Evolutionary conservation across 2,797 vertebrate species (phyloP), one percentile per base, ranked within the genome.

Genomic region (Macrochelys suwanniensis): DNA sequence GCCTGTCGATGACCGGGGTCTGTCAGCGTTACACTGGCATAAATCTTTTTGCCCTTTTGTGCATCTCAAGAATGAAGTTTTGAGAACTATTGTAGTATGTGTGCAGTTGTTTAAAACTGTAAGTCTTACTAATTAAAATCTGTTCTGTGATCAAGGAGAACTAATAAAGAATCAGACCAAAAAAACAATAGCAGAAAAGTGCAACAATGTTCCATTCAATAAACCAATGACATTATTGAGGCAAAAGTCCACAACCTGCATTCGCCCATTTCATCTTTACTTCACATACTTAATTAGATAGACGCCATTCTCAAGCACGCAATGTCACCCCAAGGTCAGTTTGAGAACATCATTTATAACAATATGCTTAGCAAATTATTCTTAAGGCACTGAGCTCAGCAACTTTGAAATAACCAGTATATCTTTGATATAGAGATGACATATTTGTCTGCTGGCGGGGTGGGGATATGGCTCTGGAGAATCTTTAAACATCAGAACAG

Each of bases 261-360:
- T 71, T 90, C 68, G 88, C 45, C 65, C 93, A 96, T 94, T 93
- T 96, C 54, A 68, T 82, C 88, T 82, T 92, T 94, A 96, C 95
- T 87, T 96, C 53, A 71, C 26, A 71, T 2, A 1, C 37, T 94
- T 97, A 93, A 92, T 96, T 97, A 89, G n/a, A 81, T 56, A 77
- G 76, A 84, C 45, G 89, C 88, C 19, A 56, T 93, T 88, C 89
- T 82, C 80, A 84, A 94, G 37, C 23, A 57, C 87, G 54, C 78
- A 50, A 2, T 95, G 45, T 84, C 53, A 83, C 54, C 94, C n/a
- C 50, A 96, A 92, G 85, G 82, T 26, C 89, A 80, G 53, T 85
- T 87, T 85, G 82, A 87, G 88, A 91, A 83, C 3, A 7, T 77
- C 17, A 51, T 78, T 90, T 92, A 0, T 89, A 87, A 84, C 49